phyloP scores from a whole-genome alignment of 2,113 vertebrate genomes.

The Myodes glareolus region DNA sequence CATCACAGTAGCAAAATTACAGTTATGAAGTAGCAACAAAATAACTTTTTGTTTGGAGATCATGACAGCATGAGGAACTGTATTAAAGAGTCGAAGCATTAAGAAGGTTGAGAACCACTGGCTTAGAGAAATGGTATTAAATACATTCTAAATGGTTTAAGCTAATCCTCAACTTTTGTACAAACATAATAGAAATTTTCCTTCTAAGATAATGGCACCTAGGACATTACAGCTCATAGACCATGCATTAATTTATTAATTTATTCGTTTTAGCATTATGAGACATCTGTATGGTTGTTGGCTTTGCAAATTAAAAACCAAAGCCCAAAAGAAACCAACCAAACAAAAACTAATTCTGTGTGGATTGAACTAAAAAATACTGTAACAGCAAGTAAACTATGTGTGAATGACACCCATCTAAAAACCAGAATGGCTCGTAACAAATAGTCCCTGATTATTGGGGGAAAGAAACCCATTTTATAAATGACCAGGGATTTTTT shows the following conservation, averaged over 20 bases:
- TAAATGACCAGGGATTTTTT: neutral
- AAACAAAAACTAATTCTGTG: neutral
- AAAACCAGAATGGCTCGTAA: neutral
- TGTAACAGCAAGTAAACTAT: neutral
- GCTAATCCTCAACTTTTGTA: neutral
- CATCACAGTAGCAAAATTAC: neutral
- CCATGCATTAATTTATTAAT: neutral
- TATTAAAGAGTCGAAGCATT: neutral
- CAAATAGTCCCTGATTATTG: neutral
- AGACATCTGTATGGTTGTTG: neutral
- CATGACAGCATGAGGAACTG: neutral
- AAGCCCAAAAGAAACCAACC: neutral
- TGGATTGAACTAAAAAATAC: neutral
- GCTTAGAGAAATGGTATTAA: neutral
- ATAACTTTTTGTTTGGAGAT: neutral
- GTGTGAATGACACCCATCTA: neutral
- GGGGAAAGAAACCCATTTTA: neutral
- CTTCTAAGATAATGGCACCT: neutral
- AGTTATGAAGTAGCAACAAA: neutral
- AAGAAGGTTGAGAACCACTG: neutral
- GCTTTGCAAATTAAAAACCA: neutral
- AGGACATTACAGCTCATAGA: neutral
- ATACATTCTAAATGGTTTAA: neutral
- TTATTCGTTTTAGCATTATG: neutral
- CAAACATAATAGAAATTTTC: neutral